Percentiles rank a stretch among this genome's conserved stretches.
Evolutionary conservation across 2,113 vertebrate species (phyloP).

Genomic region (Charina bottae): DNA sequence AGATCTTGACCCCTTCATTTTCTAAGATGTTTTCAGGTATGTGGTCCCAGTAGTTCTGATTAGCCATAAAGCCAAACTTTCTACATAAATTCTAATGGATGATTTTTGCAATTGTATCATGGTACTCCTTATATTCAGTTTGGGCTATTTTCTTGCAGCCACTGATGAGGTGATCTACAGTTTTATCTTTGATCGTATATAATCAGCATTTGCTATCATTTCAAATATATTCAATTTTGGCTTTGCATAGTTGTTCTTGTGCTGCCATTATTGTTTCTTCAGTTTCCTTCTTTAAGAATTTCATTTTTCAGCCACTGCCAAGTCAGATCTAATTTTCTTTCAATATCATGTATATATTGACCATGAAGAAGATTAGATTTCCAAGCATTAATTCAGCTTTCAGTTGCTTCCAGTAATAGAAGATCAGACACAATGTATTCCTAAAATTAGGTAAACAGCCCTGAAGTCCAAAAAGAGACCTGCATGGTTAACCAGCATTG

Average conservation of each 20-base stretch:
- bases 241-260: not conserved
- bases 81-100: not conserved
- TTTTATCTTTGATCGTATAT: not conserved
- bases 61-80: not conserved
- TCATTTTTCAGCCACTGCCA: too few species aligned
- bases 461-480: too few species aligned
- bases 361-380: too few species aligned
- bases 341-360: too few species aligned
- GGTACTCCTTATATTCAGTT: not conserved
- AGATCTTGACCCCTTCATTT: not conserved
- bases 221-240: not conserved
- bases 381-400: too few species aligned
- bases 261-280: not conserved
- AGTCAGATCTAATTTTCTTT: too few species aligned
- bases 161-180: not conserved
- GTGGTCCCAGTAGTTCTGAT: not conserved
- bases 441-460: too few species aligned
- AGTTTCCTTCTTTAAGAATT: not conserved
- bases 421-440: too few species aligned
- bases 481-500: too few species aligned
- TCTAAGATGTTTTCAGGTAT: not conserved
- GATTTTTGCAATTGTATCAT: not conserved
- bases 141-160: not conserved
- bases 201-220: not conserved
- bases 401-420: too few species aligned